Base-by-base conservation (phyloP, 2,888 invertebrate species). In the Protula sp. region DNA sequence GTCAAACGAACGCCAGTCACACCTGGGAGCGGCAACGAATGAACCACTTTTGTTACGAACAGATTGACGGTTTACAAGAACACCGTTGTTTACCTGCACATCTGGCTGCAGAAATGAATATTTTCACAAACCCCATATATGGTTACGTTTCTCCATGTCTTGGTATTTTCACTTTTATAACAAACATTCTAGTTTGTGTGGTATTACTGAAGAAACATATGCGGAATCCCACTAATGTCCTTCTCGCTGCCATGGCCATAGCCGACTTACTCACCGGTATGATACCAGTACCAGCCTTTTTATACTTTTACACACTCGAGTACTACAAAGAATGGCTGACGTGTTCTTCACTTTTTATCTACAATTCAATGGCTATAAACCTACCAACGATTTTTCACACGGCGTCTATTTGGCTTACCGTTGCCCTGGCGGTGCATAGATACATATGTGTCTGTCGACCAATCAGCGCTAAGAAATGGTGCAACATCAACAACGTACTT, bases 391-490 rank as follows among this genome's bases (percentile, higher is more conserved):
- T 80, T 54, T 58, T 47, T 58, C 47, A 63, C 60, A 63, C 63
- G 1, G 63, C 63, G 3, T 63, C 63, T 3, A 60, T 63, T 31
- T 63, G 63, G 63, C 52, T 63, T 9, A 63, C 63, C 1, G 64
- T 66, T 22, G 65, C 61, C 1, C 61, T 68, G 5, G 65, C 68
- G n/a, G 27, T 63, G 24, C 95, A 95, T 82, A 85, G 94, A 70
- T 95, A 94, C 83, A 91, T 95, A 72, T 95, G 93, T 82, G 94
- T 95, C 1, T 94, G 94, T 75, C 93, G 94, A 80, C 92, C 94
- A 0, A 88, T 92, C 0, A 86, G 89, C 64, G 94, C 94, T 0
- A 85, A 91, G 61, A 89, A 89, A n/a, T 84, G 85, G 82, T 87
- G 86, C 75, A 86, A 85, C 26, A 82, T 85, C 65, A 53, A 31